A percentile compares a stretch with the other conserved stretches of the same genome.
phyloP scores from a whole-genome alignment of 2,888 invertebrate genomes.

The Thumatha senex region DNA sequence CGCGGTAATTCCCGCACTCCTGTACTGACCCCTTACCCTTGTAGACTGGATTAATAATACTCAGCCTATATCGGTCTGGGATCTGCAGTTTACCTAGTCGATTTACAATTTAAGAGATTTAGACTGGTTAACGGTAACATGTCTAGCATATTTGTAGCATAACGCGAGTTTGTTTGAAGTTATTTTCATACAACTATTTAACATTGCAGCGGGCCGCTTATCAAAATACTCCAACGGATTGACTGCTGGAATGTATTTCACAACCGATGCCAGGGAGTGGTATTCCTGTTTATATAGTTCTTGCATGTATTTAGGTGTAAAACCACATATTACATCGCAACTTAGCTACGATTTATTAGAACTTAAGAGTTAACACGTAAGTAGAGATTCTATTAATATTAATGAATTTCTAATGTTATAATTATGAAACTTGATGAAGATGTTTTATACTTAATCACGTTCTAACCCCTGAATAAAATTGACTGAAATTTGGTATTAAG shows the following conservation, averaged over 20 bases:
- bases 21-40: too few relatives aligned
- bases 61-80: too few relatives aligned
- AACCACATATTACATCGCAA: neutral
- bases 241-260: conserved; percentile 7
- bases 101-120: neutral
- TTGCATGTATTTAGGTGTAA: conserved; percentile 3
- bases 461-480: too few relatives aligned
- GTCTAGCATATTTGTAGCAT: neutral
- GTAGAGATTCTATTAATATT: too few relatives aligned
- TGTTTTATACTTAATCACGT: too few relatives aligned
- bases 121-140: neutral
- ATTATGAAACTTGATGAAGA: too few relatives aligned
- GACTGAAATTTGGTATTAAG: too few relatives aligned
- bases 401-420: too few relatives aligned
- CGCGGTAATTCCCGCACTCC: too few relatives aligned
- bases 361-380: neutral
- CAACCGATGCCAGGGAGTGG: conserved; percentile 4
- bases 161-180: neutral
- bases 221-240: conserved; percentile 7
- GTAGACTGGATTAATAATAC: too few relatives aligned
- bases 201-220: neutral
- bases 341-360: neutral
- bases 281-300: conserved; percentile 8
- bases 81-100: too few relatives aligned
- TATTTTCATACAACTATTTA: conserved; percentile 2